Percentiles rank a stretch among this genome's conserved stretches.
Conservation (phyloP, 1,140 invertebrate species). For the Papilio machaon region DNA sequence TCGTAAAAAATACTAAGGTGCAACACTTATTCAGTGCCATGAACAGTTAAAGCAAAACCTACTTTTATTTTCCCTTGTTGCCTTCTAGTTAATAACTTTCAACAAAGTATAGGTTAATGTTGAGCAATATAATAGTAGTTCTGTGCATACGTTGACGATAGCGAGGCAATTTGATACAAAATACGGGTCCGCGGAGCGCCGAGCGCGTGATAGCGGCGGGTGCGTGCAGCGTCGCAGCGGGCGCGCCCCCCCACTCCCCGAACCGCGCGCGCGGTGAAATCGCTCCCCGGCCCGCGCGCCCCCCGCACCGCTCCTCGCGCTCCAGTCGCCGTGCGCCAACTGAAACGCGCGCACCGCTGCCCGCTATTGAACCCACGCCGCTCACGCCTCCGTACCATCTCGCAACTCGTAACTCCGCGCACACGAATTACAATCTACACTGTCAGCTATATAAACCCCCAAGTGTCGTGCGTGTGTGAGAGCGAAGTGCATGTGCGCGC, state of each 20-base stretch:
- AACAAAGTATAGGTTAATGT: conserved; percentile 20
- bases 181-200: conserved; percentile 10
- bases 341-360: conserved; percentile 79
- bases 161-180: conserved; percentile 19
- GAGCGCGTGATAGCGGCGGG: conserved; percentile 13
- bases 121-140: conserved; percentile 20
- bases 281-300: conserved; percentile 76
- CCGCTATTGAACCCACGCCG: conserved; percentile 67
- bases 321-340: conserved; percentile 80
- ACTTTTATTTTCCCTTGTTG: background rate
- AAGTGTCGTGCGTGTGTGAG: conserved; percentile 55
- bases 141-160: conserved; percentile 15
- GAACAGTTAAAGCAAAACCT: background rate
- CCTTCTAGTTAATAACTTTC: background rate
- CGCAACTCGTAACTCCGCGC: conserved; percentile 53
- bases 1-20: background rate
- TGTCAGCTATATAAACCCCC: conserved; percentile 42
- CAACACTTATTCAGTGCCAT: background rate
- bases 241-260: conserved; percentile 38
- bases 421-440: conserved; percentile 53
- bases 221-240: conserved; percentile 24
- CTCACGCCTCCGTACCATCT: conserved; percentile 47
- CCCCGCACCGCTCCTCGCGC: conserved; percentile 73
- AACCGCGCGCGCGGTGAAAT: conserved; percentile 77
- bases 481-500: conserved; percentile 63